Base-by-base conservation (phyloP, 2,113 vertebrate genomes). In the Zosterops pallidus region DNA sequence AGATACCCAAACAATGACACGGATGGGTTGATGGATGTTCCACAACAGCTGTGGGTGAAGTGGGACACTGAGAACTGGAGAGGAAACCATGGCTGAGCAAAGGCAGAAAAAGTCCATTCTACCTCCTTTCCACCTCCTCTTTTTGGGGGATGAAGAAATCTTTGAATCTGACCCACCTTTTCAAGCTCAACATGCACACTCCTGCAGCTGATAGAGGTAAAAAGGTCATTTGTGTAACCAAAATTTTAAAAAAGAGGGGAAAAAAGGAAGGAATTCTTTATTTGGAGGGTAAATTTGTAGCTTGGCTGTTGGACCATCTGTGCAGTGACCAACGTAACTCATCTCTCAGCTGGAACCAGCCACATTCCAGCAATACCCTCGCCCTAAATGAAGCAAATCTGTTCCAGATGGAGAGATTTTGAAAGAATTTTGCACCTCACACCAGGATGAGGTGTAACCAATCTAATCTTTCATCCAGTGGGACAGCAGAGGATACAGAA, bases 211-310 rank as follows among this genome's bases (percentile, higher is more conserved):
- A 23, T 0, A 33, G 16, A 72, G 5, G 31, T 9, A 47, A 9
- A 46, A 12, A 16, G 5, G 26, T 9, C 25, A 29, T 22, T 71
- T 42, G 25, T 12, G 24, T 4, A 4, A 71, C 6, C 3, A n/a
- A 21, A n/a, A 56, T 26, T 41, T 15, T 8, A 28, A 62, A 62
- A 39, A 62, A 7, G 4, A 5, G 1, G 5, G 4, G 3, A 0
- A 3, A 23, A 33, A 50, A 42, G 39, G 3, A 23, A 47, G 15
- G 15, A 69, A 72, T 57, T 76, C 0, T 37, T 79, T 37, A 49
- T 57, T 60, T 87, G 28, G 28, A 16, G 46, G 24, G 37, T 37
- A 49, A 79, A 68, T 90, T 52, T 68, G 20, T 16, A 79, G 62
- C 53, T 33, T 57, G 60, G 29, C 5, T 68, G 26, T 37, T 60